Evolutionary conservation across 1,140 invertebrate species (phyloP).

Genomic region (Meloidogyne exigua): DNA sequence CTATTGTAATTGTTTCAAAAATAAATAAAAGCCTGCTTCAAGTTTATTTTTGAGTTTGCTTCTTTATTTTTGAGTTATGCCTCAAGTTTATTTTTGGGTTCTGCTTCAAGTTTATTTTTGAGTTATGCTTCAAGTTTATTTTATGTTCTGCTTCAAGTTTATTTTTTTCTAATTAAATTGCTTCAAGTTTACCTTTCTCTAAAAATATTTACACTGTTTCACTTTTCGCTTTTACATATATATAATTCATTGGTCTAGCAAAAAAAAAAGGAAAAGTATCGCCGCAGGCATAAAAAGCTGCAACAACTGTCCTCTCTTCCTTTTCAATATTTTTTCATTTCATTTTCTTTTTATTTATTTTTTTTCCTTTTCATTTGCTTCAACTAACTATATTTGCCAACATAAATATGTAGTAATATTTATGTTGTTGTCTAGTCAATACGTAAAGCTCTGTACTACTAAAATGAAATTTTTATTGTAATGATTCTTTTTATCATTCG

Average conservation of each 20-base stretch:
- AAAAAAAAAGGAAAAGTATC: too few relatives aligned
- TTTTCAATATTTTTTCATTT: too few relatives aligned
- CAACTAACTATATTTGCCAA: background rate
- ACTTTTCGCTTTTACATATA: background rate
- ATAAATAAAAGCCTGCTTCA: background rate
- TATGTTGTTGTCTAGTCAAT: conserved; percentile 1
- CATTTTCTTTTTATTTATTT: background rate
- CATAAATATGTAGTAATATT: conserved; percentile 3
- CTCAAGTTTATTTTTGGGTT: background rate
- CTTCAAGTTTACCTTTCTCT: too few relatives aligned
- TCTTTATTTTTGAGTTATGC: background rate
- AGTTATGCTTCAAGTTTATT: background rate
- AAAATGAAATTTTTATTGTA: background rate
- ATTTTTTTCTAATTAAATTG: too few relatives aligned
- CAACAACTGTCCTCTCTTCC: too few relatives aligned
- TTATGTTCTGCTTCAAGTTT: too few relatives aligned
- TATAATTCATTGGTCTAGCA: background rate
- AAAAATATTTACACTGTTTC: too few relatives aligned
- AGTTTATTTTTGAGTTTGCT: background rate
- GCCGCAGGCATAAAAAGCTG: too few relatives aligned
- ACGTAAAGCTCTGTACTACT: background rate
- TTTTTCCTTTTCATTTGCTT: background rate
- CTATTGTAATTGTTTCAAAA: background rate
- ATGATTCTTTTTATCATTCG: background rate
- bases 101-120: background rate